Base-by-base conservation (phyloP, 2,113 vertebrate species). In the Psophia crepitans region DNA sequence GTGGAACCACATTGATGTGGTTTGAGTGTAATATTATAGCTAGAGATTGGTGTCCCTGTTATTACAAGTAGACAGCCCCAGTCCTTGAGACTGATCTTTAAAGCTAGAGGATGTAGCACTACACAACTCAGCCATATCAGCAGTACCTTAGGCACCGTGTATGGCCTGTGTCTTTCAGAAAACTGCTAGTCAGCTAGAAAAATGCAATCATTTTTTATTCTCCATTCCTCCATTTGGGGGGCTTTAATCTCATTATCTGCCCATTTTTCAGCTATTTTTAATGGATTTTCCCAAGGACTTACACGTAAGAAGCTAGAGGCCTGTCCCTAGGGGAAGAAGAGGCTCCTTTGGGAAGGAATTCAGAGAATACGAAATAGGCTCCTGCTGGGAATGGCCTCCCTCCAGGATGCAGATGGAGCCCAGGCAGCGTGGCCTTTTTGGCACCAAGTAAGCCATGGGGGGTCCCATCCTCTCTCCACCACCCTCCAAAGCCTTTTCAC, bases 1-100 rank as follows among this genome's bases (percentile, higher is more conserved):
- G 92, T 93, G 86, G 86, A 95, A 96, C 76, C 44, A 84, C 86
- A 90, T n/a, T 96, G 94, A 96, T 97, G 97, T 95, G 95, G 94
- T 97, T 89, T 84, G 65, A 87, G 86, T 93, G 86, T 96, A 93
- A 94, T 95, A 79, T 65, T 95, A 69, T 93, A 96, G 82, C 81
- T 79, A 84, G 77, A 91, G 87, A 82, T 93, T 91, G 81, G 84
- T 87, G 87, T 96, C 91, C 84, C 8, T 84, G 35, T 92, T 92
- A 84, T 86, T 95, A 33, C 26, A 44, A 89, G 79, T 70, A 81
- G 51, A 84, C 56, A 43, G 79, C 49, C 37, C 33, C 73, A 63
- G 71, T 90, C 74, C 89, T 89, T 71, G 71, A 87, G 81, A 23
- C 27, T 71, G 80, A 81, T 71, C 69, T 91, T 75, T 84, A 68